Evolutionary conservation across 2,797 vertebrate species (phyloP), one percentile per base, ranked within the genome.

Genomic region (Crenichthys baileyi): DNA sequence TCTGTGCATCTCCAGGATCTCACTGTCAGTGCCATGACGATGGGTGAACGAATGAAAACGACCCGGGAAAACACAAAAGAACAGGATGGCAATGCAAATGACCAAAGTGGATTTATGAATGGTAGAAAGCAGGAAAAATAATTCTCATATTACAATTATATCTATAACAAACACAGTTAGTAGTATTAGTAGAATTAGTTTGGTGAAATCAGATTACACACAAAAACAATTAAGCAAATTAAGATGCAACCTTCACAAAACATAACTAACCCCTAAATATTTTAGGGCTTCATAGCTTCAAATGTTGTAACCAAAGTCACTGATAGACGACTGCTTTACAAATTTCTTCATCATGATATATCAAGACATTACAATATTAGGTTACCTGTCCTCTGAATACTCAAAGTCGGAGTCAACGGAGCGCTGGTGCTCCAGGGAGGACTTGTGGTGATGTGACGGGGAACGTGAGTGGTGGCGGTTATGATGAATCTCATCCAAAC

Each of bases 401-500:
- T 98, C 97, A 85, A 96, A 97, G 94, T 99, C 98, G 60, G 95
- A 95, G 80, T 98, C 97, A 87, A 96, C 97, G 70, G 97, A 96
- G 91, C 96, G 93, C 31, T 95, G 97, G 90, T 95, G 96, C 90
- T 97, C 97, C 90, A 94, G 87, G 76, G 96, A 95, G 94, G 96
- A 91, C 95, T 98, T 97, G 70, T 97, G 97, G 96, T 98, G 97
- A 92, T 93, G 96, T 83, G 96, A 97, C 78, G 97, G 97, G 88
- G 97, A 97, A 80, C 97, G 97, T 87, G 98, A 97, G 86, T 97
- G 96, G 79, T 97, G 92, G 91, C 96, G 96, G 83, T 96, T 98
- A 91, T 98, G 97, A 95, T 97, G 98, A 94, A 99, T 99, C 97
- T 99, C 98, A 95, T 99, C 98, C 94, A 99, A 96, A 94, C 98